Base-by-base conservation (phyloP, 2,113 vertebrate species). In the Paraplagusia blochii region DNA sequence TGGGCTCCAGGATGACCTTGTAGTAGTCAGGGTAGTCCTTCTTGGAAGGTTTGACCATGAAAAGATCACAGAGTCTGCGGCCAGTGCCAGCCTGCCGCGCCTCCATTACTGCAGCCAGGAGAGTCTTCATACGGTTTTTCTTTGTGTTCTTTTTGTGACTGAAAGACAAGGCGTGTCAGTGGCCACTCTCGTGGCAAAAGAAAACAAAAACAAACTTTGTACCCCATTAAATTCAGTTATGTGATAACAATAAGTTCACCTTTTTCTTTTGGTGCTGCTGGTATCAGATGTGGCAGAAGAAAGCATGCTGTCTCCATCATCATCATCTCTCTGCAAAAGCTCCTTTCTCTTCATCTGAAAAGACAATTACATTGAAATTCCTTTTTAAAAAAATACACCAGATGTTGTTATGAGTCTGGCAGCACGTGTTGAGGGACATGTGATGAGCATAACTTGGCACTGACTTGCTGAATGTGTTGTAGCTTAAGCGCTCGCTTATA, bases 21-120 rank as follows among this genome's bases (percentile, higher is more conserved):
- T 99, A 99, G 72, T 99, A 99, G 84, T 99, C 96, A 12, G 97
- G 95, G 68, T 99, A 99, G 84, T 99, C 97, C 81, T 99, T 99
- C 89, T 98, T 98, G 14, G 97, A 99, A 51, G 97, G 97, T 56
- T 98, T 98, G 69, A 99, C 92, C 94, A 95, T 98, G 80, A 99
- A 99, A 0, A 99, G 89, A 43, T 99, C 96, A 61, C 95, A 98
- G 58, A 99, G 92, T 45, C 97, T 87, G 50, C 97, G 92, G 58
- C 94, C 93, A 0, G 92, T 93, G 61, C 88, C 86, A 0, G 91
- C 88, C 60, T 99, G 95, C 46, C 95, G 93, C 9, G 95, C 92
- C 75, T 99, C 97, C 14, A 92, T 90, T 74, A 99, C 94, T 0
- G 92, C 86, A 9, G 90, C 91, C 57, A 94, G 92, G n/a, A 99